These are phyloP conservation scores for Coenobita brevimanus DNA, from an alignment of 1,140 invertebrate genomes.

Conservation along the genomic window DNA sequence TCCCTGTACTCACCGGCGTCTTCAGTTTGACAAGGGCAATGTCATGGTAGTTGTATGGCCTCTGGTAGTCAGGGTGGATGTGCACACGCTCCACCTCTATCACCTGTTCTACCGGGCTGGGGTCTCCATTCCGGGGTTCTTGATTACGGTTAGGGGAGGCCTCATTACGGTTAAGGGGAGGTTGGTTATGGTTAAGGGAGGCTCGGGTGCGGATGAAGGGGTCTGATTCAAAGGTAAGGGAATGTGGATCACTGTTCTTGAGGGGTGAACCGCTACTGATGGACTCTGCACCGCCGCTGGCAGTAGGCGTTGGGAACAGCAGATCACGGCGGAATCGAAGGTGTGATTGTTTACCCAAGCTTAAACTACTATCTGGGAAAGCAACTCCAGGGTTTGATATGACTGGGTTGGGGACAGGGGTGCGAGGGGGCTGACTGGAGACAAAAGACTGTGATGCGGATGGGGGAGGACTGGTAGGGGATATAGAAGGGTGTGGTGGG, in stretches of 20 bases:
- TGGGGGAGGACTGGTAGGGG: too few relatives aligned
- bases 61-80: slow-evolving; percentile 44
- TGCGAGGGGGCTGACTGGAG: too few relatives aligned
- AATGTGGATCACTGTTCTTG: too few relatives aligned
- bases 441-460: too few relatives aligned
- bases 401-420: not conserved
- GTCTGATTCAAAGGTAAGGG: too few relatives aligned
- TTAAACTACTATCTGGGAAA: not conserved
- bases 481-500: not conserved
- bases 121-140: too few relatives aligned
- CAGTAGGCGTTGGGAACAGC: not conserved
- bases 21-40: slow-evolving; percentile 44
- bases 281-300: too few relatives aligned
- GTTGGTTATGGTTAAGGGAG: not conserved
- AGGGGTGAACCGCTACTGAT: too few relatives aligned
- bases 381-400: not conserved
- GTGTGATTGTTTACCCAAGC: not conserved
- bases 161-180: not conserved
- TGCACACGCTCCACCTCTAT: slow-evolving; percentile 2
- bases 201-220: too few relatives aligned
- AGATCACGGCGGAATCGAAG: not conserved
- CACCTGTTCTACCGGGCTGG: slow-evolving; percentile 27
- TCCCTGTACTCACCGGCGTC: slow-evolving; percentile 39
- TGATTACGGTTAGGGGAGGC: too few relatives aligned
- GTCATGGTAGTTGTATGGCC: slow-evolving; percentile 47